Conservation (phyloP, 1,140 invertebrate species). For the Magallana gigas region DNA sequence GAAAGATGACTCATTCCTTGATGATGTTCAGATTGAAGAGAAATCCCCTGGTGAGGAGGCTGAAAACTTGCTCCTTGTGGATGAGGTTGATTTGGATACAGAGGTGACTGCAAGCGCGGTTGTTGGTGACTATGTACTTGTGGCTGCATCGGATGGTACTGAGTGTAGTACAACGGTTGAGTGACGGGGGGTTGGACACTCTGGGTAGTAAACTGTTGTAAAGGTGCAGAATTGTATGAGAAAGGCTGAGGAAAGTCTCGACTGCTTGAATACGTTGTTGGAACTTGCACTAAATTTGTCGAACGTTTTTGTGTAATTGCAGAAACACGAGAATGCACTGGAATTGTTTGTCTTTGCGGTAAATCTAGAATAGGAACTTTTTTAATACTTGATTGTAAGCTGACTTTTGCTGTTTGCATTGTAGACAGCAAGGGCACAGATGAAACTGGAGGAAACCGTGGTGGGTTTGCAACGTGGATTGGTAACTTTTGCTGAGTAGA, state of each 20-base stretch:
- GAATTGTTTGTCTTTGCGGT: background rate
- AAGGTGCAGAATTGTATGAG: background rate
- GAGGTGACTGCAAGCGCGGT: background rate
- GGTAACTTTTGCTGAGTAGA: slow-evolving; percentile 1
- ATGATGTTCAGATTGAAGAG: background rate
- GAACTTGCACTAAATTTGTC: background rate
- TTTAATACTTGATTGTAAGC: background rate
- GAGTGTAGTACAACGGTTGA: background rate
- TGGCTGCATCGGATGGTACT: background rate
- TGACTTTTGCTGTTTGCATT: background rate
- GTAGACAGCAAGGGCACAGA: background rate
- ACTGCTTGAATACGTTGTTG: background rate
- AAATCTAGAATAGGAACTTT: background rate
- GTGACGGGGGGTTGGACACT: background rate
- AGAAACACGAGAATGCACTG: background rate
- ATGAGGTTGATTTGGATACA: slow-evolving; percentile 23
- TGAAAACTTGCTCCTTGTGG: background rate
- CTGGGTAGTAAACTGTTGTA: background rate
- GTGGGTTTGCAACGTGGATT: background rate
- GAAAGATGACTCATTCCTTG: background rate
- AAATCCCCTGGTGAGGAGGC: background rate
- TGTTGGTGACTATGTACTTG: background rate
- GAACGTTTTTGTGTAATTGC: background rate
- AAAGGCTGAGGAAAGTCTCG: background rate
- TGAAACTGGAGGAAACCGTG: background rate